Evolutionary conservation across 2,888 invertebrate species (phyloP).

Genomic region (Mythimna loreyi): DNA sequence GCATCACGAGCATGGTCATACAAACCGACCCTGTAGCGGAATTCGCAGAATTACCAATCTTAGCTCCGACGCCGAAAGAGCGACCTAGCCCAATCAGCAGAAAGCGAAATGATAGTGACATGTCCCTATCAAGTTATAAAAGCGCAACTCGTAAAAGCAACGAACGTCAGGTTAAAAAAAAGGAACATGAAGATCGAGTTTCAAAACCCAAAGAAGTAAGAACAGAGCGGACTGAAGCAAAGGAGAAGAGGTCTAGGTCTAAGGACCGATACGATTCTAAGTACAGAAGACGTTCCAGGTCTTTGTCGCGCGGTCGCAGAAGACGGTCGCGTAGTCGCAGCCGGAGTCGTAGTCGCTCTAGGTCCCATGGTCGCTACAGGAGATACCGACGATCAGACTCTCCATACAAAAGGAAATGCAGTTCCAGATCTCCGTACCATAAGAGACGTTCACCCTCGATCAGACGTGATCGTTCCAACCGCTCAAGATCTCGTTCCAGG

Average conservation of each 20-base stretch:
- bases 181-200: conserved; percentile 62
- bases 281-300: conserved; percentile 80
- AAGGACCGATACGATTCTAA: conserved; percentile 81
- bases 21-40: conserved; percentile 89
- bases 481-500: conserved; percentile 66
- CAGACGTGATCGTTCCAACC: conserved; percentile 71
- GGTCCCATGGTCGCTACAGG: conserved; percentile 81
- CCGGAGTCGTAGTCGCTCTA: conserved; percentile 77
- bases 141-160: conserved; percentile 70
- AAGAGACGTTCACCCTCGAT: conserved; percentile 75
- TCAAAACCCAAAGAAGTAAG: conserved; percentile 69
- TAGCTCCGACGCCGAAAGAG: conserved; percentile 24
- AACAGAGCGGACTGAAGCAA: conserved; percentile 66
- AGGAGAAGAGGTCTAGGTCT: conserved; percentile 79
- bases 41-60: conserved; percentile 58
- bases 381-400: conserved; percentile 85
- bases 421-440: conserved; percentile 82
- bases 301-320: conserved; percentile 78
- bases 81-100: conserved; percentile 32
- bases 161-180: conserved; percentile 47
- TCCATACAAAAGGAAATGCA: conserved; percentile 85
- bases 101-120: conserved; percentile 83
- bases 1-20: conserved; percentile 79
- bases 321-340: conserved; percentile 77
- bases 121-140: conserved; percentile 84